These are phyloP conservation scores for Erpetoichthys calabaricus DNA, from an alignment of 2,797 vertebrate species.

Conservation along the genomic window DNA sequence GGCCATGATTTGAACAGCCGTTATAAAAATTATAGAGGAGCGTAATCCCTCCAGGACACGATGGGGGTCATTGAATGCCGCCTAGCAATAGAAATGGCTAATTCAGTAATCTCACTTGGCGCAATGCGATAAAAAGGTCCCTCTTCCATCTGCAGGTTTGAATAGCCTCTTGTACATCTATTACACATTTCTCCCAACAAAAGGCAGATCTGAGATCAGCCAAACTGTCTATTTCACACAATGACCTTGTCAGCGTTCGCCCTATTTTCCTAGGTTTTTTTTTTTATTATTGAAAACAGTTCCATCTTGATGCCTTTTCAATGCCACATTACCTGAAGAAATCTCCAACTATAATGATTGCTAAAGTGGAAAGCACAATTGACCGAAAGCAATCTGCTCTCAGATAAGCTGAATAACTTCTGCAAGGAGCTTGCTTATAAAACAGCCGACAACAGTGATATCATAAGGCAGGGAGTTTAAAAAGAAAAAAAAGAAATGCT, in stretches of 20 bases:
- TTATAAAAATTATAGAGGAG: background rate
- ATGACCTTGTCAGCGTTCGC: slow-evolving; percentile 24
- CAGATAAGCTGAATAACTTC: slow-evolving; percentile 23
- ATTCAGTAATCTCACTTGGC: background rate
- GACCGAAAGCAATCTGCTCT: slow-evolving; percentile 22
- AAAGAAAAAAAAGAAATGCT: too few species aligned
- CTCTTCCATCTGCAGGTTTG: slow-evolving; percentile 4
- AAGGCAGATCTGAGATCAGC: slow-evolving; percentile 26
- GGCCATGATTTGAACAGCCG: too few species aligned
- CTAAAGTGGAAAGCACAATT: slow-evolving; percentile 25
- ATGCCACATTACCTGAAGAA: slow-evolving; percentile 17
- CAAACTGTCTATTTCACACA: slow-evolving; percentile 23
- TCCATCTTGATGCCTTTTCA: slow-evolving; percentile 12
- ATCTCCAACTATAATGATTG: slow-evolving; percentile 27
- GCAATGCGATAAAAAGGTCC: background rate
- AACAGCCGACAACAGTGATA: slow-evolving; percentile 14
- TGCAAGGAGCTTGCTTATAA: slow-evolving; percentile 25
- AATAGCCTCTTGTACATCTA: slow-evolving; percentile 13
- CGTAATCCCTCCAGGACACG: background rate
- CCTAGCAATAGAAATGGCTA: background rate
- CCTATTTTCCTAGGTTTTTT: slow-evolving; percentile 14
- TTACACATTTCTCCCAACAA: slow-evolving; percentile 21
- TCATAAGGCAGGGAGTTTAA: too few species aligned
- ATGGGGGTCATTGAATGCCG: background rate
- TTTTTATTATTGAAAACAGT: slow-evolving; percentile 15